Evolutionary conservation across 2,797 vertebrate species (phyloP), one percentile per base, ranked within the genome.

Genomic region (Xerus rutilus): DNA sequence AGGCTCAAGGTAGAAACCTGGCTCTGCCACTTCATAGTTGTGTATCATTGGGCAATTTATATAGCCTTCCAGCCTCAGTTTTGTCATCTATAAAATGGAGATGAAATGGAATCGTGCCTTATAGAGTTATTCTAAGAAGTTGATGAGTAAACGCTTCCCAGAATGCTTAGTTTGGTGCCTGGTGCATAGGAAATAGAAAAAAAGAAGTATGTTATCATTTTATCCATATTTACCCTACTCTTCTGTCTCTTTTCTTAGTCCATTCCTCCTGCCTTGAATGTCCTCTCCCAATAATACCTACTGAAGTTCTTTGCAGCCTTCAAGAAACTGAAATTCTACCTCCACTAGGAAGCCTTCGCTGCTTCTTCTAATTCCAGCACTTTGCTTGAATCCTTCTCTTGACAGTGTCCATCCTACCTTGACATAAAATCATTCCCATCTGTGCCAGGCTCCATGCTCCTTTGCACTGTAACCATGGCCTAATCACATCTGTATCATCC

Each of bases 361-460:
- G 45, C 39, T 81, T 74, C 64, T 79, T 94, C 28, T 64, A 74
- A 67, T 62, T 84, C 3, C 14, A 95, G 4, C 23, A 70, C 25
- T 77, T 96, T 69, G 25, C n/a, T 86, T 90, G 45, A 94, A 86
- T 57, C 3, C 49, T n/a, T 86, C 8, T 91, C 45, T 93, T 87
- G 45, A 5, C 25, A 57, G 39, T 93, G 57, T 94, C 73, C 20
- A 92, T 95, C 13, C 62, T 23, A 92, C 32, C 3, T 77, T 90
- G 30, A 57, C 82, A 90, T 49, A 90, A 96, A 93, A 2, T 2
- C 11, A 82, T 77, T 49, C 49, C 9, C 6, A 86, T 78, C 45
- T 64, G 54, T 89, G 67, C 11, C 13, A 57, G 23, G 89, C 67
- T 81, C 49, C 79, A 86, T 94, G 62, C 4, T 83, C 20, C 78